These are phyloP conservation scores for Beaufortia kweichowensis DNA, from an alignment of 2,113 vertebrate genomes.

Conservation along the genomic window DNA sequence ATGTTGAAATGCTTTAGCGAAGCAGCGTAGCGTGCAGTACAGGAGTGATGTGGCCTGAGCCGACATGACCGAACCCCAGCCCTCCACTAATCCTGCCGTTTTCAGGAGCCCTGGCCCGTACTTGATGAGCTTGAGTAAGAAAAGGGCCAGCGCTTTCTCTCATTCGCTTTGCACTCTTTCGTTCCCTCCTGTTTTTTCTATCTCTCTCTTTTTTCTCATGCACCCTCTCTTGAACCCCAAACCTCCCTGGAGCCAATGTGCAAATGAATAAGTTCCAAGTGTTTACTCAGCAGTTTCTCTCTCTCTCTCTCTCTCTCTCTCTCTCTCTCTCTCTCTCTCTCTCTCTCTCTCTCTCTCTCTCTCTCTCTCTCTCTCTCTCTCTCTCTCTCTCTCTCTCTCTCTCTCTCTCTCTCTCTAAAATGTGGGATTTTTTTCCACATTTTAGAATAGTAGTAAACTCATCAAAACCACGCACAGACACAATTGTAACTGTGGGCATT, in stretches of 20 bases:
- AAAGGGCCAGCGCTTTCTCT: slow-evolving; percentile 85
- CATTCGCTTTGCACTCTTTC: slow-evolving; percentile 52
- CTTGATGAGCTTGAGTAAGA: slow-evolving; percentile 99
- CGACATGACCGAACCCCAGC: slow-evolving; percentile 65
- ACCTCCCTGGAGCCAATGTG: slow-evolving; percentile 80
- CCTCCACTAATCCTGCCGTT: slow-evolving; percentile 94
- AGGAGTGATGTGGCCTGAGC: slow-evolving; percentile 82
- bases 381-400: slow-evolving; percentile 13
- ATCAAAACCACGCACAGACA: too few relatives aligned
- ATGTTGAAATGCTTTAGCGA: slow-evolving; percentile 66
- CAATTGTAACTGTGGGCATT: too few relatives aligned
- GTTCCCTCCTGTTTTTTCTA: slow-evolving; percentile 48
- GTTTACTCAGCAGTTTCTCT: slow-evolving; percentile 87
- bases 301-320: slow-evolving; percentile 47
- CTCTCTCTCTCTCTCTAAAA: slow-evolving; percentile 52
- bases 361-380: slow-evolving; percentile 42
- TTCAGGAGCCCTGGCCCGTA: slow-evolving; percentile 98
- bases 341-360: slow-evolving; percentile 34
- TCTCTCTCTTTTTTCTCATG: slow-evolving; percentile 62
- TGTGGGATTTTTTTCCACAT: too few relatives aligned
- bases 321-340: background rate
- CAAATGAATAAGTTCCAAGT: slow-evolving; percentile 94
- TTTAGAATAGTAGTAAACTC: too few relatives aligned
- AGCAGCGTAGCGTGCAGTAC: slow-evolving; percentile 82
- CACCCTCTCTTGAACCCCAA: slow-evolving; percentile 69